phyloP scores from a whole-genome alignment of 2,888 invertebrate genomes.

The Sepioteuthis lessoniana region DNA sequence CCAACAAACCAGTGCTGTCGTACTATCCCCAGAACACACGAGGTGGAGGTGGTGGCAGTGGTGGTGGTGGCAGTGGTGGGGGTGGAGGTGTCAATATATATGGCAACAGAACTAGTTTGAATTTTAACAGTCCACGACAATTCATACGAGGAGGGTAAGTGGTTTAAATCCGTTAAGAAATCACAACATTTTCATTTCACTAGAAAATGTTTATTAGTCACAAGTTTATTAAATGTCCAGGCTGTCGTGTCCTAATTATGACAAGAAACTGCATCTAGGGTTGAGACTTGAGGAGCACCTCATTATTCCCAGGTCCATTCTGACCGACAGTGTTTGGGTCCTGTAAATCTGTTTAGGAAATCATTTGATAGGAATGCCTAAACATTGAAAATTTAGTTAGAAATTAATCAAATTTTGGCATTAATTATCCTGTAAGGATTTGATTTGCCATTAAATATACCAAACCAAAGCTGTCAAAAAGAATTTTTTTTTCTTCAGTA shows the following conservation, averaged over 20 bases:
- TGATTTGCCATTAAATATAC: too few species aligned
- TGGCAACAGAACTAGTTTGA: slow-evolving; percentile 51
- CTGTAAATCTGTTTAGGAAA: too few species aligned
- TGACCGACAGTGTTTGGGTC: too few species aligned
- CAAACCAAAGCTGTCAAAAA: too few species aligned
- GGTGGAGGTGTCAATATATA: slow-evolving; percentile 43
- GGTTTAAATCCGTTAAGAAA: not conserved
- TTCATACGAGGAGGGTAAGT: slow-evolving; percentile 54
- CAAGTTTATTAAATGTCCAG: not conserved
- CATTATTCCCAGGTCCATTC: too few species aligned
- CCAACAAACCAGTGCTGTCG: slow-evolving; percentile 38
- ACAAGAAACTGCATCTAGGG: too few species aligned
- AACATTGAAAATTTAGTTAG: too few species aligned
- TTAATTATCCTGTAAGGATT: too few species aligned
- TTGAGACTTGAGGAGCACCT: too few species aligned
- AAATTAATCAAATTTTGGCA: too few species aligned
- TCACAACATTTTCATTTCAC: not conserved
- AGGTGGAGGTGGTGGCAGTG: slow-evolving; percentile 39
- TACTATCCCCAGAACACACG: slow-evolving; percentile 38
- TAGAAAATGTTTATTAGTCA: not conserved
- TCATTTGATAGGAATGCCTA: too few species aligned
- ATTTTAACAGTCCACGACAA: slow-evolving; percentile 53
- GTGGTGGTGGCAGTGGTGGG: not conserved
- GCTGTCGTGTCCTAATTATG: not conserved
- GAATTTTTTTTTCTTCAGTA: too few species aligned